phyloP scores from a whole-genome alignment of 1,140 invertebrate genomes.

The Dendrolimus kikuchii region DNA sequence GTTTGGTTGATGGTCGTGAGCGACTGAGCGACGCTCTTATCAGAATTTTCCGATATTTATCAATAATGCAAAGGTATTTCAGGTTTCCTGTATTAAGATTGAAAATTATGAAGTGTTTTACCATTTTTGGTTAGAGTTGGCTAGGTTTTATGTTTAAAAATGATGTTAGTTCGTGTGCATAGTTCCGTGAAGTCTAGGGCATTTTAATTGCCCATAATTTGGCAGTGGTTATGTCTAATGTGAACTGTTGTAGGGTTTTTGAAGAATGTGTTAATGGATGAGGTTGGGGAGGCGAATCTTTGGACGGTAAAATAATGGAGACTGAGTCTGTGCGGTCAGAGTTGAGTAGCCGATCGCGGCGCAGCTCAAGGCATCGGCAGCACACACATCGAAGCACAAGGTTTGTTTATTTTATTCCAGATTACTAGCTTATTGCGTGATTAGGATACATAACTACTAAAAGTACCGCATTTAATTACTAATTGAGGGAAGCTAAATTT shows the following conservation, averaged over 20 bases:
- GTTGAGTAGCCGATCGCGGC: slow-evolving; percentile 74
- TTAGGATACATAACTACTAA: too few relatives aligned
- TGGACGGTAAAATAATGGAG: slow-evolving; percentile 62
- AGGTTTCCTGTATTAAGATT: slow-evolving; percentile 6
- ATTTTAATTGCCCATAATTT: slow-evolving; percentile 60
- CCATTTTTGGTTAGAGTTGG: too few relatives aligned
- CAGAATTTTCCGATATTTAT: slow-evolving; percentile 44
- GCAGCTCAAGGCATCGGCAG: slow-evolving; percentile 73
- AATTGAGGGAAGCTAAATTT: too few relatives aligned
- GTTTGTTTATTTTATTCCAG: slow-evolving; percentile 45
- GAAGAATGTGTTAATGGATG: slow-evolving; percentile 26
- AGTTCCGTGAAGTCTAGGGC: slow-evolving; percentile 34
- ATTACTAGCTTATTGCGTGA: not conserved
- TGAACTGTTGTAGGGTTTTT: slow-evolving; percentile 42
- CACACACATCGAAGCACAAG: slow-evolving; percentile 75
- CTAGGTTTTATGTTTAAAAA: slow-evolving; percentile 6
- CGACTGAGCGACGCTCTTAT: slow-evolving; percentile 54
- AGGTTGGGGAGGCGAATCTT: slow-evolving; percentile 24
- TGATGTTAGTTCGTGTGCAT: slow-evolving; percentile 10
- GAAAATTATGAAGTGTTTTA: not conserved
- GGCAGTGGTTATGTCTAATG: slow-evolving; percentile 39
- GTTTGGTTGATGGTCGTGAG: slow-evolving; percentile 39
- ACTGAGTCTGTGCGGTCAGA: slow-evolving; percentile 77
- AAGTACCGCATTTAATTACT: too few relatives aligned
- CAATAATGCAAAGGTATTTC: slow-evolving; percentile 51